These are phyloP conservation scores for Brachionus plicatilis DNA, from an alignment of 1,140 invertebrate species.

Conservation along the genomic window DNA sequence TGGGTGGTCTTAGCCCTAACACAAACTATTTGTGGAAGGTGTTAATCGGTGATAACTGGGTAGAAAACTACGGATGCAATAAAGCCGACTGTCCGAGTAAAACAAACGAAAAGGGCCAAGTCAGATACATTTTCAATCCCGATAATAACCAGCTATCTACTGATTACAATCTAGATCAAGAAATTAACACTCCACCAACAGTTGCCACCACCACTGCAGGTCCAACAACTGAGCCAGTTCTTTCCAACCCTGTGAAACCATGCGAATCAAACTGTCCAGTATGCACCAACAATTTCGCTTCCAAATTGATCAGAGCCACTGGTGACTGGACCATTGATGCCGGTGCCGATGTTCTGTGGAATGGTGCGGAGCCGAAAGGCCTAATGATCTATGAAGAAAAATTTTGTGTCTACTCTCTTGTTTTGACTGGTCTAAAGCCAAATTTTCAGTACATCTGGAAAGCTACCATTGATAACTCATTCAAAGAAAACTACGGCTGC, in stretches of 20 bases:
- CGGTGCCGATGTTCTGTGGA: conserved; percentile 1
- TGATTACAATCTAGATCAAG: conserved; percentile 24
- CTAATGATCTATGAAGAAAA: conserved; percentile 33
- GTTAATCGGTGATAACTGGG: not conserved
- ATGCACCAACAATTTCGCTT: conserved; percentile 2
- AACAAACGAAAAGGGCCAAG: conserved; percentile 16
- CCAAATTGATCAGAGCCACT: conserved; percentile 9
- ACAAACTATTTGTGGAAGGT: conserved; percentile 30
- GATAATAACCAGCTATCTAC: not conserved
- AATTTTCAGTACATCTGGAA: conserved; percentile 38
- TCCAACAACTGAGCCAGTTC: not conserved
- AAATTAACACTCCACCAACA: not conserved
- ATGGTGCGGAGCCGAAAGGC: conserved; percentile 14
- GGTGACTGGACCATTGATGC: conserved; percentile 31
- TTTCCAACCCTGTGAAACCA: conserved; percentile 11
- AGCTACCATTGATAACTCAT: conserved; percentile 35
- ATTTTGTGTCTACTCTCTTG: conserved; percentile 4
- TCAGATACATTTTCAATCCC: conserved; percentile 9
- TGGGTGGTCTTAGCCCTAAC: not conserved
- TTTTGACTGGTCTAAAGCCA: conserved; percentile 22
- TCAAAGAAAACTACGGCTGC: conserved; percentile 31
- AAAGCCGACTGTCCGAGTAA: not conserved
- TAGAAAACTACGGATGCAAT: conserved; percentile 29
- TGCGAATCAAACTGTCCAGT: conserved; percentile 15
- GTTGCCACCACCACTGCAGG: not conserved